These are phyloP conservation scores for Magallana ariakensis DNA, from an alignment of 1,140 invertebrate species.

Conservation along the genomic window DNA sequence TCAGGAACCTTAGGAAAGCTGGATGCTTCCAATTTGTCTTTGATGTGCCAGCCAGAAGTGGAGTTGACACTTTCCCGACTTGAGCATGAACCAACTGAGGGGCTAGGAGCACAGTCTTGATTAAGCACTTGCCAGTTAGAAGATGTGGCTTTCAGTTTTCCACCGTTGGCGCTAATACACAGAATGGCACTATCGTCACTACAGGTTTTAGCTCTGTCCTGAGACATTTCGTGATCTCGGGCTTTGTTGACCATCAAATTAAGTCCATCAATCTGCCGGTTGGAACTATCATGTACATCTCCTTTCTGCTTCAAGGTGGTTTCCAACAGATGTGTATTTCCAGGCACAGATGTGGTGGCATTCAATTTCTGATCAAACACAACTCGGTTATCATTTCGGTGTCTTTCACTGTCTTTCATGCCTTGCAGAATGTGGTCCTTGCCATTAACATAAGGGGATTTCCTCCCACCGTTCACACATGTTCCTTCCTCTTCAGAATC, in stretches of 20 bases:
- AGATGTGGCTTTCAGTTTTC: conserved; percentile 71
- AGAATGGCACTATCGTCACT: conserved; percentile 45
- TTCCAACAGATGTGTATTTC: conserved; percentile 65
- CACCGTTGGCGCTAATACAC: conserved; percentile 48
- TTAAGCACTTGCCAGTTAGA: conserved; percentile 74
- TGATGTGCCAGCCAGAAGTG: conserved; percentile 78
- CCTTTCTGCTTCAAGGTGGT: conserved; percentile 41
- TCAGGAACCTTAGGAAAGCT: conserved; percentile 49
- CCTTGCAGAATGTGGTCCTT: conserved; percentile 2
- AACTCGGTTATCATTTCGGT: conserved; percentile 59
- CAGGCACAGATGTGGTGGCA: conserved; percentile 70
- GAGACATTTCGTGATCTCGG: conserved; percentile 47
- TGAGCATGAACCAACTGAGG: conserved; percentile 72
- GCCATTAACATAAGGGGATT: background rate
- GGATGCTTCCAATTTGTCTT: conserved; percentile 54
- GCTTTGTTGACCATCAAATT: conserved; percentile 44
- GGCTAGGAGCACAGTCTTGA: conserved; percentile 71
- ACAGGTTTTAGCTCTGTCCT: conserved; percentile 43
- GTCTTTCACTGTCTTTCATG: conserved; percentile 28
- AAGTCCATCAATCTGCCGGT: conserved; percentile 39
- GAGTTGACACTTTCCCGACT: conserved; percentile 76
- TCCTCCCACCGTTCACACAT: background rate
- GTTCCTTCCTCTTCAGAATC: conserved; percentile 72
- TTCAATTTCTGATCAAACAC: conserved; percentile 71
- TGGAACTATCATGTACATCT: background rate